Percentiles rank a stretch among this genome's conserved stretches.
These are phyloP conservation scores for Syrmaticus mikado DNA, from an alignment of 2,113 vertebrate genomes.

Conservation along the genomic window DNA sequence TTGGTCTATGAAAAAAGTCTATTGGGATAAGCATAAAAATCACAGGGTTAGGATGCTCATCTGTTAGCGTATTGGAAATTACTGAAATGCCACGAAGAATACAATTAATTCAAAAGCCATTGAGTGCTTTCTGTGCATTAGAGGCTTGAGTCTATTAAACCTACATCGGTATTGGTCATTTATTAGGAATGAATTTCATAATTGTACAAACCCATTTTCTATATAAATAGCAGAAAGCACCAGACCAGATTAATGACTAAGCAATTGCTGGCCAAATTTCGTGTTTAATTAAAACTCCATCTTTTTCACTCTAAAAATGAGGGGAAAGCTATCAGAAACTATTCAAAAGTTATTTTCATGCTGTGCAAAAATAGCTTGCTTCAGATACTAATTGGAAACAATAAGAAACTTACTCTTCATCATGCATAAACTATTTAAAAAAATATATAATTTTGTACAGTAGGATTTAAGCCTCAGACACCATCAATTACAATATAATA, in stretches of 20 bases:
- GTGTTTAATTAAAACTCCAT: slow-evolving; percentile 61
- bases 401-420: not conserved
- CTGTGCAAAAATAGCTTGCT: not conserved
- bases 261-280: slow-evolving; percentile 46
- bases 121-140: slow-evolving; percentile 7
- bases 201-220: slow-evolving; percentile 56
- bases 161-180: slow-evolving; percentile 60
- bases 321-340: not conserved
- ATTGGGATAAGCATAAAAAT: not conserved
- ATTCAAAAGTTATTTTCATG: not conserved
- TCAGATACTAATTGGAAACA: not conserved
- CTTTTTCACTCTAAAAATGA: slow-evolving; percentile 26
- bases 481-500: not conserved
- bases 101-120: slow-evolving; percentile 47
- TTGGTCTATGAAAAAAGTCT: not conserved
- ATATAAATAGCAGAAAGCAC: slow-evolving; percentile 53
- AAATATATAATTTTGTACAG: not conserved
- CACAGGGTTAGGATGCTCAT: not conserved
- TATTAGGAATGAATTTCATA: slow-evolving; percentile 69
- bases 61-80: not conserved
- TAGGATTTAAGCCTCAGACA: not conserved
- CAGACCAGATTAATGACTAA: slow-evolving; percentile 46
- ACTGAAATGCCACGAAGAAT: slow-evolving; percentile 9
- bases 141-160: slow-evolving; percentile 65
- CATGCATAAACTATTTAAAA: not conserved